Conservation (phyloP, 2,888 invertebrate genomes). For the Thymelicus lineola region DNA sequence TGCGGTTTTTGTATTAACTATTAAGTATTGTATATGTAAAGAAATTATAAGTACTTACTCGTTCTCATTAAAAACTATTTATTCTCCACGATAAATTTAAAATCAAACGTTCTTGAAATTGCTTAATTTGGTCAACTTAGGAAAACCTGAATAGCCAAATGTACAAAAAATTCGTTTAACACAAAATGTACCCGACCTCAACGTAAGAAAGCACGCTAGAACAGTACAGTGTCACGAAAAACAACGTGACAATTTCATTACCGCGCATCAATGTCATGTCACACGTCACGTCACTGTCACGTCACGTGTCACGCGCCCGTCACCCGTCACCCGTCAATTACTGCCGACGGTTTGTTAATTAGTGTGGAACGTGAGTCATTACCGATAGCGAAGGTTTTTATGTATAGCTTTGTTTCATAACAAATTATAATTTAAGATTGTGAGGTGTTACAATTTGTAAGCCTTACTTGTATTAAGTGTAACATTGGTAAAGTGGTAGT, state of each 20-base stretch:
- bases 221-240: constrained; percentile 18
- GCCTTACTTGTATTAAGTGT: no score
- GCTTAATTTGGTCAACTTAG: no score
- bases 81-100: no score
- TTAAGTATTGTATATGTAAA: no score
- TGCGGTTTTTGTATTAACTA: no score
- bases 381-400: constrained; percentile 13
- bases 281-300: constrained; percentile 54
- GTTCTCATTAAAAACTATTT: no score
- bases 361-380: constrained; percentile 63
- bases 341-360: constrained; percentile 79
- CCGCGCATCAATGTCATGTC: constrained; percentile 58
- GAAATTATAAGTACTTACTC: no score
- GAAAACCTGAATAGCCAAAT: no score
- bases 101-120: no score
- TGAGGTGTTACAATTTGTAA: background rate
- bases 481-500: no score
- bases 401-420: constrained; percentile 4
- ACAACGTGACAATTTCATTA: constrained; percentile 78
- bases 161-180: background rate
- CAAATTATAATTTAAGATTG: constrained; percentile 1
- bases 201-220: background rate
- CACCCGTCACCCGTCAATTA: constrained; percentile 62
- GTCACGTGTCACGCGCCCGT: constrained; percentile 50
- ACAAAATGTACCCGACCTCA: constrained; percentile 8